phyloP scores from a whole-genome alignment of 2,797 vertebrate genomes.

The Zenarchopterus dispar region DNA sequence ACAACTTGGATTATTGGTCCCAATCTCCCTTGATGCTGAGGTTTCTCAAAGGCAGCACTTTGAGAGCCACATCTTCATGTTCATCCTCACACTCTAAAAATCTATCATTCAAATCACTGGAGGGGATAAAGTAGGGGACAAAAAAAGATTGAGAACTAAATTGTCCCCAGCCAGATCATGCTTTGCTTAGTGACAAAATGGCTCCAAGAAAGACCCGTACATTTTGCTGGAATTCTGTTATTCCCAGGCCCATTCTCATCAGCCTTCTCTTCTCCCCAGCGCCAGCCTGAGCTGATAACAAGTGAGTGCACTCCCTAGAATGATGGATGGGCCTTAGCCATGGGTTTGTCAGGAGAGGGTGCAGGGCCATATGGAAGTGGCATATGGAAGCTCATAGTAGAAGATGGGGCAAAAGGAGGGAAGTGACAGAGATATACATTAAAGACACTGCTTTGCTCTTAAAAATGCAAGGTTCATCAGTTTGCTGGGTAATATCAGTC shows the following conservation, averaged over 20 bases:
- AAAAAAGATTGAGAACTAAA: conserved; percentile 37
- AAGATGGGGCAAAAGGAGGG: conserved; percentile 80
- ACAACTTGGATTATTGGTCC: conserved; percentile 76
- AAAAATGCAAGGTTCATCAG: conserved; percentile 85
- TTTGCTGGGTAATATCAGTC: conserved; percentile 78
- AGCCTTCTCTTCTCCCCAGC: conserved; percentile 70
- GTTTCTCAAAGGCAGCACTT: conserved; percentile 41
- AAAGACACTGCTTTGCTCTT: conserved; percentile 82
- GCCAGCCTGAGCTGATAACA: conserved; percentile 83
- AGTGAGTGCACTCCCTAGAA: conserved; percentile 78
- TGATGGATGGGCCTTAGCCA: conserved; percentile 85
- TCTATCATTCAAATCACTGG: conserved; percentile 54
- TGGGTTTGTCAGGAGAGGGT: conserved; percentile 85
- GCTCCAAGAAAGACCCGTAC: conserved; percentile 50
- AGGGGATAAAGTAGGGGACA: neutral
- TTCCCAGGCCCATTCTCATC: conserved; percentile 61
- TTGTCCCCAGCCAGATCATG: conserved; percentile 51
- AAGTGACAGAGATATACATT: conserved; percentile 86
- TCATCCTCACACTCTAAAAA: conserved; percentile 37
- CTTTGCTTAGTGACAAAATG: conserved; percentile 58
- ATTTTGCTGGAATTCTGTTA: conserved; percentile 69
- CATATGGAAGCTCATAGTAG: conserved; percentile 85
- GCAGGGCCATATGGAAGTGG: conserved; percentile 86
- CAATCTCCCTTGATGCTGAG: conserved; percentile 45
- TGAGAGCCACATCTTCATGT: conserved; percentile 38